Evolutionary conservation across 2,888 invertebrate genomes (phyloP), one percentile per base, ranked within the genome.

Genomic region (Patella depressa): DNA sequence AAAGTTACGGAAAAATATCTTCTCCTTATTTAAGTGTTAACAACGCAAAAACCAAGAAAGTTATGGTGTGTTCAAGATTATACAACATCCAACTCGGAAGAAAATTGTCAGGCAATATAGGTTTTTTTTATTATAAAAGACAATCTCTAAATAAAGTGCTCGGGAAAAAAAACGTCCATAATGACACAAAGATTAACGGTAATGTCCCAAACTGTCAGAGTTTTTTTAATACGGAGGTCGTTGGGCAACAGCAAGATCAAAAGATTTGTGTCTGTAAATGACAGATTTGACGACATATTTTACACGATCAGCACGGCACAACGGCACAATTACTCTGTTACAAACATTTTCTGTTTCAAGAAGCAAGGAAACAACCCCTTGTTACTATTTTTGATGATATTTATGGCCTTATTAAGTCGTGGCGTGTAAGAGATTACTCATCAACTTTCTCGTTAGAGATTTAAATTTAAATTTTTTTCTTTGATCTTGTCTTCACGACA

Each of bases 391-490:
- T 65, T 19, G 24, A 24, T 24, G 24, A 65, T 65, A 65, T 65
- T 65, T 65, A 65, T 65, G 65, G 24, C 65, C 19, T 65, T 24
- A 65, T 65, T 65, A 65, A 24, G 65, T 65, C 65, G 24, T 65
- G 65, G 19, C 24, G 65, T 24, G 19, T 19, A 19, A 24, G 24
- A 65, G 65, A 65, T 65, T 65, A 65, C 65, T 65, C 65, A 65
- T 65, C 65, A 65, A 24, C 19, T 65, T 65, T 24, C 24, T 65
- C 65, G 65, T 65, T 65, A 65, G 65, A 24, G 65, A 65, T 19
- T 65, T 65, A 65, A 65, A 65, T 65, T 65, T 65, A 65, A 65
- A 65, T 65, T 65, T 65, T 65, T 65, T 65, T 24, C 65, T 65
- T 65, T 65, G 65, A 65, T 65, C 65, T 65, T 65, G 19, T 65